Conservation (phyloP, 2,113 vertebrate genomes). For the Kryptolebias marmoratus region DNA sequence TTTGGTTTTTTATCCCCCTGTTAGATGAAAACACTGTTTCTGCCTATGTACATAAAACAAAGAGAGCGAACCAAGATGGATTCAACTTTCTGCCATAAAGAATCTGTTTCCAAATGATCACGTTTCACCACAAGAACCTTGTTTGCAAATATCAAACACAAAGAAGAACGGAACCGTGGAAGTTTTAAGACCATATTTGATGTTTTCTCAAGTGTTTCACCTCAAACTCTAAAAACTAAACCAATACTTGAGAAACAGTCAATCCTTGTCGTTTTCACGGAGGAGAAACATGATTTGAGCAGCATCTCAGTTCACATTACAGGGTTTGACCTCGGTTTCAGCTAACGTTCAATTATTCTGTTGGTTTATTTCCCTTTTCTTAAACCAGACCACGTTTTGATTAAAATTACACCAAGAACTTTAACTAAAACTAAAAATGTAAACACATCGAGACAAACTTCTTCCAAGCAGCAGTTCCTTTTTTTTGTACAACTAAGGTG, state of each 20-base stretch:
- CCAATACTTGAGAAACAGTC: no score
- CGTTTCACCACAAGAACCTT: no score
- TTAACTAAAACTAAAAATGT: slow-evolving; percentile 45
- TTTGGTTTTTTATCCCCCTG: no score
- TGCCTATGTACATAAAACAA: no score
- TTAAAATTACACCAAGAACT: slow-evolving; percentile 32
- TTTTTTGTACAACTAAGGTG: slow-evolving; percentile 40
- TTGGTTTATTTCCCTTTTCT: neutral
- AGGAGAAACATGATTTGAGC: neutral
- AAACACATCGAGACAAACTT: slow-evolving; percentile 22
- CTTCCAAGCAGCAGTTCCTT: neutral
- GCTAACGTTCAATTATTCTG: neutral
- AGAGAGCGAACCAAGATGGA: no score
- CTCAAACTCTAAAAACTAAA: no score
- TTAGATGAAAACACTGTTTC: no score
- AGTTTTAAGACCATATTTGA: neutral
- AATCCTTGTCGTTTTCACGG: neutral
- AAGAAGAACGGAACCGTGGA: neutral
- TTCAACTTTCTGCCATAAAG: no score
- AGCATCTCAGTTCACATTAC: neutral
- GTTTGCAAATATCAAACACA: neutral
- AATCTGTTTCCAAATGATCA: neutral
- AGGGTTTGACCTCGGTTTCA: neutral
- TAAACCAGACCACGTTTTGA: neutral
- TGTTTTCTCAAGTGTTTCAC: no score